phyloP scores from a whole-genome alignment of 2,113 vertebrate genomes.

The Hemiprocne comata region DNA sequence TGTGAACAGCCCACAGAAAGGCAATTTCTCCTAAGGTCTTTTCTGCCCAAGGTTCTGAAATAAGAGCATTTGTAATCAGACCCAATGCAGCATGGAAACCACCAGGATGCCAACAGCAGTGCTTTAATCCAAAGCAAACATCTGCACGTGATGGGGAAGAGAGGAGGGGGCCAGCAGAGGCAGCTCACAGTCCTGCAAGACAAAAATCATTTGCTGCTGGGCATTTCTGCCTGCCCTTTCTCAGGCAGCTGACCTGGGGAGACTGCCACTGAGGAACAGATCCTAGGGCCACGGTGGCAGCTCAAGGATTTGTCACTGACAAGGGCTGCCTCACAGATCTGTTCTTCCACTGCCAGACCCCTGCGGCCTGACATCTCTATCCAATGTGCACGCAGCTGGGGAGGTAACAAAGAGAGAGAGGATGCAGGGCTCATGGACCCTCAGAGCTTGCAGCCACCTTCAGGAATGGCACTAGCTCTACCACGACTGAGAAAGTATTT shows the following conservation, averaged over 20 bases:
- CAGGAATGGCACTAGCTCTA: not conserved
- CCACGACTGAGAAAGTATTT: not conserved
- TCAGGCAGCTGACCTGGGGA: not conserved
- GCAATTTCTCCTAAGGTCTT: not conserved
- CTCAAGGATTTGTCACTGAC: not conserved
- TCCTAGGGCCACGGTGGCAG: not conserved
- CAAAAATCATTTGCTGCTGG: not conserved
- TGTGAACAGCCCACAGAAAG: not conserved
- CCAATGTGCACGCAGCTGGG: not conserved
- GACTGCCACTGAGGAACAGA: not conserved
- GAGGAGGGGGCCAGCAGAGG: not conserved
- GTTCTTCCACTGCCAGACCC: not conserved
- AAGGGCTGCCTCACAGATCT: not conserved
- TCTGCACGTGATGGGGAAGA: not conserved
- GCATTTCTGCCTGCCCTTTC: not conserved
- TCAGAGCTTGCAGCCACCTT: not conserved
- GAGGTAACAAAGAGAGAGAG: not conserved
- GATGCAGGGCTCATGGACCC: not conserved
- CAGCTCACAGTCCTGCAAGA: not conserved
- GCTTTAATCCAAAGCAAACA: conserved; percentile 62
- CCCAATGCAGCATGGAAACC: conserved; percentile 8
- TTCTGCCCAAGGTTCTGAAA: not conserved
- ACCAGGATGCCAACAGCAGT: not conserved
- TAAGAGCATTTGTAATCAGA: not conserved
- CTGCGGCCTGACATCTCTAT: not conserved